Evolutionary conservation across 2,888 invertebrate species (phyloP), one percentile per base, ranked within the genome.

Genomic region (Scotopteryx bipunctaria): DNA sequence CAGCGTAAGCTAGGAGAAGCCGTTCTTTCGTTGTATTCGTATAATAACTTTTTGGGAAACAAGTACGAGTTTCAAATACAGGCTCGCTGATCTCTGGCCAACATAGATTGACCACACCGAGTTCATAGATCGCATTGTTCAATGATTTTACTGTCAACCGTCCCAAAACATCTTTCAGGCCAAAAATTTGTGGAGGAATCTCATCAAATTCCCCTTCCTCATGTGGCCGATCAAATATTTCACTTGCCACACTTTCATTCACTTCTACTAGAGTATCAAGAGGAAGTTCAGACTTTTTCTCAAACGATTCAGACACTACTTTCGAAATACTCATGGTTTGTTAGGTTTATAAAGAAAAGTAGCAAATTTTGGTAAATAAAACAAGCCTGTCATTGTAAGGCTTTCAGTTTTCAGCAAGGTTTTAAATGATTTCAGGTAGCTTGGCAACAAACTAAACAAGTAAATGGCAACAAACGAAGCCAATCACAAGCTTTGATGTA

Each of bases 1-100:
- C 96, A 0, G 95, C 93, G 67, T 95, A 94, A 43, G 95, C 91
- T 33, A 96, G 76, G 5, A 95, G 71, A 8, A 95, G 74, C 40
- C 94, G 92, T 76, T 96, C 96, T 72, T 96, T 95, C 13, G 92
- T 82, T 9, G 86, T 92, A 62, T 94, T 92, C 1, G 88, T 92
- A 47, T 92, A 92, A 71, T 96, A 96, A 47, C 91, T 92, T 43
- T 83, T 81, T 0, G 95, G 94, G 68, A 93, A 93, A 69, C 92
- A 91, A 3, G 86, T 88, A 16, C 92, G 80, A 17, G 89, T 88
- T 67, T 93, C 92, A 66, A 93, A 93, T 1, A 91, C 83, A 0
- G 92, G 91, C 16, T 91, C 85, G 2, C 57, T 67, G 58, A 90
- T 89, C 56, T 91, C 89, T 1, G 94, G 93, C 94, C 94, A 94